Base-by-base conservation (phyloP, 1,140 invertebrate genomes). In the Lordiphosa collinella region DNA sequence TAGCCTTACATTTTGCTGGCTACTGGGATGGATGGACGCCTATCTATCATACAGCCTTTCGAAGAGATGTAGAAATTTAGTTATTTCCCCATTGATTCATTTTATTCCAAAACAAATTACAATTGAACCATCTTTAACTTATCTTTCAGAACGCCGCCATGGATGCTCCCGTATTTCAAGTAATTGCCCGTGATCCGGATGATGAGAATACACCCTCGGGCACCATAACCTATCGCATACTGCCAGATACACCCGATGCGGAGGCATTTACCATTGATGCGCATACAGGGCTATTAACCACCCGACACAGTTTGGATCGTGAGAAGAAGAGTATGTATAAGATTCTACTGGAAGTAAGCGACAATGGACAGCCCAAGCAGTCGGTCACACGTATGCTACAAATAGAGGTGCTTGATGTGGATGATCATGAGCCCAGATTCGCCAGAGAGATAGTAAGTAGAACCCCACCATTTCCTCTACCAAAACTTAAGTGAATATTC, bases 391-490 rank as follows among this genome's bases (percentile, higher is more conserved):
- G 93, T 43, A 91, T 95, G 1, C 90, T 95, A 0, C 91, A 92
- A 47, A 92, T 96, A 0, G 90, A 91, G 10, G 91, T 96, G 0
- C 90, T 92, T 2, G 95, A 96, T 68, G 92, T 95, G 8, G 94
- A 96, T 66, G 95, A 96, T 76, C 94, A 96, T 67, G 92, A 93
- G 47, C 95, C 95, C 0, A 90, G 92, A 43, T 96, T 96, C 58
- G 91, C 91, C 5, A 90, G 94, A 63, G 92, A 91, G 38, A 76
- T 93, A 48, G 94, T 95, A 74, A 93, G 91, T 49, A 14, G 22
- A 36, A 37, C 5, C 5, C 0, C 1, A 6, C 10, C 0, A 12
- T 44, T 44, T 1, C 8, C 0, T 1, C 2, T 0, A 13, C 0
- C 29, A 18, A 22, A 25, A 43, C 9, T 16, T n/a, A 31, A 12